A percentile compares a stretch with the other conserved stretches of the same genome.
Evolutionary conservation across 2,888 invertebrate genomes (phyloP).

Genomic region (Netelia inedita): DNA sequence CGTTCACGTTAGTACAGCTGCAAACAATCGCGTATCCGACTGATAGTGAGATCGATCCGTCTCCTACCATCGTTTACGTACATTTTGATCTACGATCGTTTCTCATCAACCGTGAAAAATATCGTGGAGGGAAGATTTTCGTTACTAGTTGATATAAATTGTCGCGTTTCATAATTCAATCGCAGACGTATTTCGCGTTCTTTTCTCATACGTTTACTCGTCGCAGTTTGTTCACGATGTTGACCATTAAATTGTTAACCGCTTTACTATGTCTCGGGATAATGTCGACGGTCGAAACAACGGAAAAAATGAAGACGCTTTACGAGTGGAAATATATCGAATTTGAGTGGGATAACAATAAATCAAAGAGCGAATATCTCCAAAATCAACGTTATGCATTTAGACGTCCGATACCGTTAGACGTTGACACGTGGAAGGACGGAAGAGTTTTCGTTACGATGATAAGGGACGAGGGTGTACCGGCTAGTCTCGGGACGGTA

Average conservation of each 20-base stretch:
- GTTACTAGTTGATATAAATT: too few relatives aligned
- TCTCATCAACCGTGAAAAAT: too few relatives aligned
- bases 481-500: constrained; percentile 89
- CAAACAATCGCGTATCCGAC: too few relatives aligned
- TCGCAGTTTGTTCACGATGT: not conserved
- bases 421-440: constrained; percentile 76
- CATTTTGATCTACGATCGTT: too few relatives aligned
- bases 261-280: constrained; percentile 15
- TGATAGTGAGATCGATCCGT: too few relatives aligned
- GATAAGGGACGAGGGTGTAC: constrained; percentile 88
- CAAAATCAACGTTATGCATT: constrained; percentile 85
- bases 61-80: too few relatives aligned
- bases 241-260: not conserved
- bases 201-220: too few relatives aligned
- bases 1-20: too few relatives aligned
- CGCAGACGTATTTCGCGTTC: too few relatives aligned
- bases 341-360: constrained; percentile 88
- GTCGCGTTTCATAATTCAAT: too few relatives aligned
- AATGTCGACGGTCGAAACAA: constrained; percentile 27
- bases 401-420: constrained; percentile 71
- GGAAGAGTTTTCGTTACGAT: constrained; percentile 88
- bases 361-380: constrained; percentile 86
- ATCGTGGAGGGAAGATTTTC: too few relatives aligned
- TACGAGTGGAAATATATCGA: constrained; percentile 92
- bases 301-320: constrained; percentile 76